Evolutionary conservation across 1,140 invertebrate genomes (phyloP).

Genomic region (Leguminivora glycinivorella): DNA sequence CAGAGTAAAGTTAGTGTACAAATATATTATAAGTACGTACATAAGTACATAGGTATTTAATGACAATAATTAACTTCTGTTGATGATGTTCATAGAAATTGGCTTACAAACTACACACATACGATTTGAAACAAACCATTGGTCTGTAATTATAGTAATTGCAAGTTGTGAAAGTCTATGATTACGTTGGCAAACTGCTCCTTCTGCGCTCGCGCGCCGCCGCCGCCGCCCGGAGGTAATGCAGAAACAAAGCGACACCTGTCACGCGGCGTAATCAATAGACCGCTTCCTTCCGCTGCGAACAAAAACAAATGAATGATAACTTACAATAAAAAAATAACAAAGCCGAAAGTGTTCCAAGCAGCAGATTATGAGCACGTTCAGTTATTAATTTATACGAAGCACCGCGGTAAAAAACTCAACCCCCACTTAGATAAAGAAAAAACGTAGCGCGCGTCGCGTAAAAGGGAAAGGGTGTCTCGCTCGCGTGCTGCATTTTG

Average conservation of each 20-base stretch:
- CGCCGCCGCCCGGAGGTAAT: conserved; percentile 13
- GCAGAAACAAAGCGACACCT: conserved; percentile 55
- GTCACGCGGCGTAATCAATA: conserved; percentile 67
- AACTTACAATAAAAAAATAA: conserved; percentile 61
- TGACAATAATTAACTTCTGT: too few species aligned
- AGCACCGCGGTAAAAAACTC: conserved; percentile 71
- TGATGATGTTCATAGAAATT: background rate
- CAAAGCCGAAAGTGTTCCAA: conserved; percentile 76
- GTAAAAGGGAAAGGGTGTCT: conserved; percentile 78
- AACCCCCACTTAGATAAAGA: conserved; percentile 67
- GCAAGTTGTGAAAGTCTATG: conserved; percentile 30
- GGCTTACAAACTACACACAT: background rate
- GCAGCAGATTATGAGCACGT: conserved; percentile 76
- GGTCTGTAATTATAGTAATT: background rate
- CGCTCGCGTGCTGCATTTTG: conserved; percentile 73
- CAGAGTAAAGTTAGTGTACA: too few species aligned
- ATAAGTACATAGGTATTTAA: too few species aligned
- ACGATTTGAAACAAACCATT: background rate
- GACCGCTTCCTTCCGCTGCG: conserved; percentile 60
- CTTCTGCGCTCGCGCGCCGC: conserved; percentile 20
- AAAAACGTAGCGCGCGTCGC: conserved; percentile 73
- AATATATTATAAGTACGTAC: too few species aligned
- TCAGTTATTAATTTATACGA: conserved; percentile 79
- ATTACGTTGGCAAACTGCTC: conserved; percentile 9
- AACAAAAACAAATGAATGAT: conserved; percentile 72